phyloP scores from a whole-genome alignment of 2,797 vertebrate genomes.

The Pangasius mekongensis region DNA sequence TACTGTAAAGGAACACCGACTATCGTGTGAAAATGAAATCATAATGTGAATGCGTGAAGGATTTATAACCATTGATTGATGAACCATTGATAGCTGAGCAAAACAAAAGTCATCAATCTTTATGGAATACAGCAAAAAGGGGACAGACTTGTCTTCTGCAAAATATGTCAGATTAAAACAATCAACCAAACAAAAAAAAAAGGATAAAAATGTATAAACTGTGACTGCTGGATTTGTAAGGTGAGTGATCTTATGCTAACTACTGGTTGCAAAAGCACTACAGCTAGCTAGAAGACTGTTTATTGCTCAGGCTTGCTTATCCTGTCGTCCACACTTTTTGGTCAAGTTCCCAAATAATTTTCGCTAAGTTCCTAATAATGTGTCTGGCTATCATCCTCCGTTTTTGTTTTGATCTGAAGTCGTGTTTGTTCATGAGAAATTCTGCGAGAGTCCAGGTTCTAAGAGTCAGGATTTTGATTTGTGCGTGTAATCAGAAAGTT shows the following conservation, averaged over 20 bases:
- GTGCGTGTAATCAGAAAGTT: neutral
- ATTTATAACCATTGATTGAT: neutral
- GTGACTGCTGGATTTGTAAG: neutral
- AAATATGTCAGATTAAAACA: neutral
- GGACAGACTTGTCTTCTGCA: neutral
- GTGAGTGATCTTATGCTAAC: neutral
- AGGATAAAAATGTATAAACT: too few species aligned
- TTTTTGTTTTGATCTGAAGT: neutral
- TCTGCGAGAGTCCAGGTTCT: neutral
- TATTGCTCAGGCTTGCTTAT: neutral
- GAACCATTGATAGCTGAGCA: neutral
- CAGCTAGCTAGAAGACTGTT: neutral
- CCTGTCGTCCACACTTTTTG: neutral
- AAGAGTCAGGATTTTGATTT: neutral
- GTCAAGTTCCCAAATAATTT: too few species aligned
- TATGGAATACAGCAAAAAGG: neutral
- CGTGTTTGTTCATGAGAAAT: neutral
- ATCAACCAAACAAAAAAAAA: neutral
- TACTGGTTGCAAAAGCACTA: neutral
- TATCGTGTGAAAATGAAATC: too few species aligned
- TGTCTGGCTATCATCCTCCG: neutral
- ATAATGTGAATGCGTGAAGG: neutral
- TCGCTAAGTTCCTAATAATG: neutral
- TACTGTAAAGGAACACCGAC: neutral
- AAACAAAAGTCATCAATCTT: neutral